Percentiles rank a stretch among this genome's conserved stretches.
Conservation (phyloP, 2,888 invertebrate genomes). For the Agapostemon virescens region DNA sequence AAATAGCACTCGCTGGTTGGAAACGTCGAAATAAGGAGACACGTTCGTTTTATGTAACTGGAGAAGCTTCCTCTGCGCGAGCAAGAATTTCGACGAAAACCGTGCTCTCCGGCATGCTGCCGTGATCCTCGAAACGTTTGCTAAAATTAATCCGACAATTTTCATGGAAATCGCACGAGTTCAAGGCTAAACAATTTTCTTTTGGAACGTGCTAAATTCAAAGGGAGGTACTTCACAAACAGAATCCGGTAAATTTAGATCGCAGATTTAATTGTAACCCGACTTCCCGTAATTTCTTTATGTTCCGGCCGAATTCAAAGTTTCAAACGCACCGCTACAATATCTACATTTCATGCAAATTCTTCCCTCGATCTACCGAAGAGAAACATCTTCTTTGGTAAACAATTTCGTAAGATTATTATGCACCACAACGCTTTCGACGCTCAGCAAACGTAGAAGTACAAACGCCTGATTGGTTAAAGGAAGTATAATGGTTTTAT, state of each 20-base stretch:
- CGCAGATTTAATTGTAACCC: not conserved
- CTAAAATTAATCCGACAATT: conserved; percentile 37
- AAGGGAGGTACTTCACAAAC: not conserved
- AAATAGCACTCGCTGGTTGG: not conserved
- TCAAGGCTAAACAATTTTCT: conserved; percentile 25
- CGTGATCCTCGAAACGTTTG: conserved; percentile 4
- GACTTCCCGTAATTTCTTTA: not conserved
- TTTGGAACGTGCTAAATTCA: conserved; percentile 1
- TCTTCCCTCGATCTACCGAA: not conserved
- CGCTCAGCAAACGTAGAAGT: not conserved
- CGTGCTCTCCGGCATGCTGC: not conserved
- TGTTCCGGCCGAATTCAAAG: not conserved
- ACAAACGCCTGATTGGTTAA: conserved; percentile 10
- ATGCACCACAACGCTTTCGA: conserved; percentile 9
- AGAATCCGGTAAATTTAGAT: not conserved
- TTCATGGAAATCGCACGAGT: conserved; percentile 25
- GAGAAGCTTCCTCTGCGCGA: not conserved
- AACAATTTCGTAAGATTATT: conserved; percentile 23
- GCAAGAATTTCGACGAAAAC: conserved; percentile 17
- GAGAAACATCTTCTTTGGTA: not conserved
- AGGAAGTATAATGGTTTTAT: conserved; percentile 35
- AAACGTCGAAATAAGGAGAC: conserved; percentile 29
- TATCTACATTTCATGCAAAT: not conserved
- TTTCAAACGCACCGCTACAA: not conserved
- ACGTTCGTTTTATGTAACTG: conserved; percentile 13